phyloP scores from a whole-genome alignment of 2,888 invertebrate genomes.

The Gymnoscelis rufifasciata region DNA sequence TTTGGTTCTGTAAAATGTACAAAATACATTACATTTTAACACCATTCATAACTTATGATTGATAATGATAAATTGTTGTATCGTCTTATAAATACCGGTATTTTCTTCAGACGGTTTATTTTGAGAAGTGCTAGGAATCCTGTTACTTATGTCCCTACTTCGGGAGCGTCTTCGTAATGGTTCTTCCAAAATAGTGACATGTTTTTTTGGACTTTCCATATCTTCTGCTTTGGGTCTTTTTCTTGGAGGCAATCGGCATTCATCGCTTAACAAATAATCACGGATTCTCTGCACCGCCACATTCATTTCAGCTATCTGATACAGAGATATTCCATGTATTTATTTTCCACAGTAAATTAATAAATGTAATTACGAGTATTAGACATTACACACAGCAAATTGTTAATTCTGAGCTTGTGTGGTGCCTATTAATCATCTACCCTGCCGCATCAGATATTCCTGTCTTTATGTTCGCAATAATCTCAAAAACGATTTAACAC shows the following conservation, averaged over 20 bases:
- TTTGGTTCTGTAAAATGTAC: slow-evolving; percentile 27
- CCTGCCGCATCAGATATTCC: no score
- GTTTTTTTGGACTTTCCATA: slow-evolving; percentile 45
- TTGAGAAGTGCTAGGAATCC: slow-evolving; percentile 46
- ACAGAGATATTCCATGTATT: no score
- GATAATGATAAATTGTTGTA: not conserved
- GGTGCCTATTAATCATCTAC: no score
- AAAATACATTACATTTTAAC: not conserved
- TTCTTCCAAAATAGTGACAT: slow-evolving; percentile 47
- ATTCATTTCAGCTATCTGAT: slow-evolving; percentile 67
- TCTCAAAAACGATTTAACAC: no score
- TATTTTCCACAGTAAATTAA: no score
- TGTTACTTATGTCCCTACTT: slow-evolving; percentile 15
- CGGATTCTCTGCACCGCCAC: slow-evolving; percentile 68
- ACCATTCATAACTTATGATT: not conserved
- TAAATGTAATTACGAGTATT: no score
- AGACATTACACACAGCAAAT: no score
- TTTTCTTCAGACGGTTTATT: slow-evolving; percentile 31
- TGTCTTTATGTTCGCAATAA: no score
- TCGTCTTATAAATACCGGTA: not conserved
- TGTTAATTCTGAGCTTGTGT: no score
- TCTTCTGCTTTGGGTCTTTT: slow-evolving; percentile 45
- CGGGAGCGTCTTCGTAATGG: slow-evolving; percentile 13
- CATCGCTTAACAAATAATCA: slow-evolving; percentile 62
- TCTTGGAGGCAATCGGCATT: slow-evolving; percentile 52